Evolutionary conservation across 1,140 invertebrate genomes (phyloP), one percentile per base, ranked within the genome.

Genomic region (Sitophilus oryzae): DNA sequence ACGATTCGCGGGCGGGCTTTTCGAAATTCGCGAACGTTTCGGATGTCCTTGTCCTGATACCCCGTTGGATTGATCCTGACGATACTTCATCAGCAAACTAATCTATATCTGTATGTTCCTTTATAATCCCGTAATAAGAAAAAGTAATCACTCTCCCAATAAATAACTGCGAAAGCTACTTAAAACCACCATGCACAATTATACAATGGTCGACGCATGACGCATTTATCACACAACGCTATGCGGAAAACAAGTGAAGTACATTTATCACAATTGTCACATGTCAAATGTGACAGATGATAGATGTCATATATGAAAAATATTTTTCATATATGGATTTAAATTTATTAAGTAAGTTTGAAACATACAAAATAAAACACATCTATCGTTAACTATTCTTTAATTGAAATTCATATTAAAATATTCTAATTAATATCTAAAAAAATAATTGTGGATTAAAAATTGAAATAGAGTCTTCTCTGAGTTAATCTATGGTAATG

Each of bases 11-110:
- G 58, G 61, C 62, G 66, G 64, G 59, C 60, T 67, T 56, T 65
- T 63, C 58, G 62, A 65, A 64, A 52, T 60, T 58, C 63, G 59
- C 63, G 61, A 63, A 63, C 65, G 63, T 66, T 65, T 66, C 54
- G 58, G 47, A 52, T 52, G 54, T 55, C 48, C 58, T 49, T 65
- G 55, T 59, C 59, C 45, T 58, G 60, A 53, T 59, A 62, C 51
- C 56, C 55, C 64, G 60, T 61, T 53, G 43, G 55, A 53, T 46
- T 57, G 52, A 30, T 36, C 37, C 44, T 57, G 47, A 23, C 42
- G 55, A 57, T 57, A 57, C 55, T 57, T 57, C 55, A 57, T 57
- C 42, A 37, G 49, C 55, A 20, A 40, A 40, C 19, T 43, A 48
- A 49, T 56, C 44, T 18, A 16, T 45, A 16, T 30, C 41, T 20